Percentiles rank a stretch among this genome's conserved stretches.
phyloP scores from a whole-genome alignment of 2,888 invertebrate species.

The Ectemnius continuus region DNA sequence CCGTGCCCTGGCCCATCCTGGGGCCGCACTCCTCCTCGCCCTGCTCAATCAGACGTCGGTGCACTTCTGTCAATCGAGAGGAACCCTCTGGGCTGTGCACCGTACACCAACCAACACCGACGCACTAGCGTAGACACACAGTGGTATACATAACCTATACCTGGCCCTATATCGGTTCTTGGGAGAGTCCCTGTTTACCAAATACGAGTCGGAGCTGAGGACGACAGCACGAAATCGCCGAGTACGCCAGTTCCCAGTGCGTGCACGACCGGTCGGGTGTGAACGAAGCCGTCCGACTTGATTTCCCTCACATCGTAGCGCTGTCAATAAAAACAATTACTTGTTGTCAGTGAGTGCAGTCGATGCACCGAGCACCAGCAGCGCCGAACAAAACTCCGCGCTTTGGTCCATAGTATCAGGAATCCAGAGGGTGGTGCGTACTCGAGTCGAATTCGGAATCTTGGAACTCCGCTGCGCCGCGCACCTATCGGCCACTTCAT shows the following conservation, averaged over 20 bases:
- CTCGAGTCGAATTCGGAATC: no score
- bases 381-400: no score
- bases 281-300: conserved; percentile 48
- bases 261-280: conserved; percentile 40
- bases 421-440: no score
- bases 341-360: conserved; percentile 68
- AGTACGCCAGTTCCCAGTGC: not conserved
- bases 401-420: no score
- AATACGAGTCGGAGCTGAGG: conserved; percentile 41
- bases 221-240: conserved; percentile 35
- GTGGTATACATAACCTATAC: conserved; percentile 65
- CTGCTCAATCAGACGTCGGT: conserved; percentile 4
- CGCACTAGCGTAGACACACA: conserved; percentile 19
- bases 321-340: conserved; percentile 69
- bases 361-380: conserved; percentile 5
- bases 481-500: no score
- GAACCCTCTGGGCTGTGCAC: not conserved
- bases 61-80: no score
- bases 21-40: conserved; percentile 6
- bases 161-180: conserved; percentile 24
- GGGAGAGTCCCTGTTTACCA: conserved; percentile 23
- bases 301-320: conserved; percentile 64
- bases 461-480: no score
- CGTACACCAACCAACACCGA: conserved; percentile 13
- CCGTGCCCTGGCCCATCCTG: conserved; percentile 76